phyloP scores from a whole-genome alignment of 2,888 invertebrate species.

The Hirtodrosophila confusa region DNA sequence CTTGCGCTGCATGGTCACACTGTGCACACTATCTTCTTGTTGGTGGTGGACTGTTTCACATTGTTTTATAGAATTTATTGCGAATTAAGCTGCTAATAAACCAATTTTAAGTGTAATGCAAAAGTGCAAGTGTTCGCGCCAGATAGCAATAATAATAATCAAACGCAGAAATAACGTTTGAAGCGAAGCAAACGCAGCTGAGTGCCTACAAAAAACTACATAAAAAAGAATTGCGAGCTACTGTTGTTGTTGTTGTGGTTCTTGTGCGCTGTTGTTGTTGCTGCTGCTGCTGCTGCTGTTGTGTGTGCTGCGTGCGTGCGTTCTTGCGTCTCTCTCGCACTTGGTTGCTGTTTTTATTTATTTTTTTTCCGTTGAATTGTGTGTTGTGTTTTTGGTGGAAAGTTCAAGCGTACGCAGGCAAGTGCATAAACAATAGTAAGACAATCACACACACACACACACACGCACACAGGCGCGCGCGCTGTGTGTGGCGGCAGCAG shows the following conservation, averaged over 20 bases:
- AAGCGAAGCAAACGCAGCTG: conserved; percentile 22
- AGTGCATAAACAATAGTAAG: conserved; percentile 36
- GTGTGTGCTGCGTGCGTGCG: conserved; percentile 42
- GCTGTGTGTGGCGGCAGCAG: conserved; percentile 27
- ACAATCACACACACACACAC: conserved; percentile 31
- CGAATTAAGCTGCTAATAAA: conserved; percentile 54
- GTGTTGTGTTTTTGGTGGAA: conserved; percentile 45
- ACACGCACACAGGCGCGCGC: conserved; percentile 22
- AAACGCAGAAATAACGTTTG: conserved; percentile 18
- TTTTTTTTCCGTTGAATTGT: conserved; percentile 37
- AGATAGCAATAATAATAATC: conserved; percentile 26
- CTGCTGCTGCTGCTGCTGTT: not conserved
- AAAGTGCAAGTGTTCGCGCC: conserved; percentile 55
- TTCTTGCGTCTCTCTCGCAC: conserved; percentile 46
- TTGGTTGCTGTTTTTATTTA: conserved; percentile 50
- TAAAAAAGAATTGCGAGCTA: conserved; percentile 55
- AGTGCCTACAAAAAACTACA: conserved; percentile 35
- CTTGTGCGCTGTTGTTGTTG: conserved; percentile 6
- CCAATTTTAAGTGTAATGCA: conserved; percentile 38
- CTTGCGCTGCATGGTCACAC: conserved; percentile 40
- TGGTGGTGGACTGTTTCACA: conserved; percentile 58
- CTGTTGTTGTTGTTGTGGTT: conserved; percentile 37
- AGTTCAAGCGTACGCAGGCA: conserved; percentile 49
- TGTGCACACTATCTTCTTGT: conserved; percentile 45
- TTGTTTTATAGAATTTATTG: conserved; percentile 58